These are phyloP conservation scores for Halcyon leucocephala DNA, from an alignment of 2,797 vertebrate species.

Conservation along the genomic window DNA sequence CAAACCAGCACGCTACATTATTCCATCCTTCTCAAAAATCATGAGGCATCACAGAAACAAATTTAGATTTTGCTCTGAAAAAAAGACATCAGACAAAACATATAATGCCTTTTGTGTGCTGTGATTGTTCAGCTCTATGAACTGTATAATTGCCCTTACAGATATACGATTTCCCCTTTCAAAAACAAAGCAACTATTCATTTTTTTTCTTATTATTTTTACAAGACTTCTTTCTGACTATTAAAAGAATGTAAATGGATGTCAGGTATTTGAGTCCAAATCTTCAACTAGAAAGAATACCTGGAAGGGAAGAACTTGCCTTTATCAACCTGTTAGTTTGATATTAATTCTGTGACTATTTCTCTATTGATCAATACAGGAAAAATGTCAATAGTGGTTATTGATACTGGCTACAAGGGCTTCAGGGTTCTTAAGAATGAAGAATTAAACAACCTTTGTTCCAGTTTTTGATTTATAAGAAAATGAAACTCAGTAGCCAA, in stretches of 20 bases:
- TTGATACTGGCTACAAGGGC: not conserved
- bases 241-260: not conserved
- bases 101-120: not conserved
- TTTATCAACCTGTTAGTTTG: not conserved
- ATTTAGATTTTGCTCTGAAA: not conserved
- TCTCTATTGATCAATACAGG: not conserved
- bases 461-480: not conserved
- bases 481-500: not conserved
- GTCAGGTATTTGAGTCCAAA: not conserved
- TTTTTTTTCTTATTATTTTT: not conserved
- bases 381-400: not conserved
- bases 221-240: not conserved
- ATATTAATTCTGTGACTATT: not conserved
- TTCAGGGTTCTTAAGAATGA: not conserved
- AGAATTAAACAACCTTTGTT: not conserved
- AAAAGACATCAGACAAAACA: not conserved
- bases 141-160: not conserved
- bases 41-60: not conserved
- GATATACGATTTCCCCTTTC: not conserved
- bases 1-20: not conserved
- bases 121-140: slow-evolving; percentile 5
- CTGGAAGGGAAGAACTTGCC: not conserved
- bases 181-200: not conserved
- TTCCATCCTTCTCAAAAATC: not conserved
- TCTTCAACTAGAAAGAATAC: not conserved